Percentiles rank a stretch among this genome's conserved stretches.
Conservation (phyloP, 2,797 vertebrate genomes). For the Coregonus sp. region DNA sequence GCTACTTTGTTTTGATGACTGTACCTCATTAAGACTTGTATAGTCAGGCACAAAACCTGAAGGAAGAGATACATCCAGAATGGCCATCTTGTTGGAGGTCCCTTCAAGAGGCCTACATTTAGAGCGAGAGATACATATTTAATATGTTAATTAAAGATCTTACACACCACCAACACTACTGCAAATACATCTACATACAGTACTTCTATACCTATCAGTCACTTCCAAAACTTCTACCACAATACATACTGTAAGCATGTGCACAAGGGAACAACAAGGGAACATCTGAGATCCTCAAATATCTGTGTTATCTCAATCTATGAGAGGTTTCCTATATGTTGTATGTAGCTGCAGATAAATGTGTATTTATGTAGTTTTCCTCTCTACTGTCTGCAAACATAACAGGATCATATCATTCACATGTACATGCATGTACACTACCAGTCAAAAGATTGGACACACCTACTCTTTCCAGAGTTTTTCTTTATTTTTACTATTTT, state of each 20-base stretch:
- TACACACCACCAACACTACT: neutral
- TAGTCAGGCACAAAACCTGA: constrained; percentile 14
- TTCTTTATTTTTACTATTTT: too few species aligned
- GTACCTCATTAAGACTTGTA: neutral
- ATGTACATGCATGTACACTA: neutral
- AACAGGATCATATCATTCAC: neutral
- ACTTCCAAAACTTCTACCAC: neutral
- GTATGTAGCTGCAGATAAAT: too few species aligned
- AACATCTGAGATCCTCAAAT: too few species aligned
- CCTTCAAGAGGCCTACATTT: neutral
- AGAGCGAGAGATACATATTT: neutral
- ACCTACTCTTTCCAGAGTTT: too few species aligned
- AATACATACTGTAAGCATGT: too few species aligned
- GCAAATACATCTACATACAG: too few species aligned
- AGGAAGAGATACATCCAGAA: constrained; percentile 19
- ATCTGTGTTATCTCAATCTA: too few species aligned
- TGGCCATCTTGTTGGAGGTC: neutral
- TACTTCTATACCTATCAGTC: neutral
- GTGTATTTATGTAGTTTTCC: too few species aligned
- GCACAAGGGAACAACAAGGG: too few species aligned
- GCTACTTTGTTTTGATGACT: neutral
- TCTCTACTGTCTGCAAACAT: too few species aligned
- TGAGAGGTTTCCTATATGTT: too few species aligned
- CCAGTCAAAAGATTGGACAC: too few species aligned
- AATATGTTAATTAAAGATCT: neutral